Evolutionary conservation across 30 jellyfish, hydroid and myxozoan species (phyloP), one percentile per base, ranked within the genome.

Genomic region (Aurelia aurita): DNA sequence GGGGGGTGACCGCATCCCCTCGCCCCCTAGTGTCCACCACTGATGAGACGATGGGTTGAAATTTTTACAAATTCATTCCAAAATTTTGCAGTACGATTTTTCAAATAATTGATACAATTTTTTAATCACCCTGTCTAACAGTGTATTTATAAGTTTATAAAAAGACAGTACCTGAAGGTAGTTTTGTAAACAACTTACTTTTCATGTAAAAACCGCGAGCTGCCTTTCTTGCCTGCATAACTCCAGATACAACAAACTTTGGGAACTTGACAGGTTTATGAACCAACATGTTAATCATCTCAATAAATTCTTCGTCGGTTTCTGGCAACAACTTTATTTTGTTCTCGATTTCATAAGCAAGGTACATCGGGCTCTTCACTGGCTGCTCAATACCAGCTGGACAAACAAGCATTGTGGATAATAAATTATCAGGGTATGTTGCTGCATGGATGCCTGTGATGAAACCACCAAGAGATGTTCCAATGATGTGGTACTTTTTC

Each of bases 391-490:
- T 34, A 39, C 97, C 97, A 55, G 89, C 80, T 1, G 97, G 97
- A 55, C 97, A 90, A 5, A 73, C 71, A 12, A 90, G 80, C 69
- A 84, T 31, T 15, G 54, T 72, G 29, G 95, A 82, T 43, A 62
- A 58, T 21, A 90, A 32, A 46, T 76, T 77, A 5, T 74, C 69
- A 3, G 90, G 89, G 60, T 28, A 74, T 86, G 32, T 83, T 35
- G 95, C 64, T 13, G 96, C 90, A 82, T 90, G 89, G 21, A 90
- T 57, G 1, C 97, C 97, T 51, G 91, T 85, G 25, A 90, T 59
- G 60, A 43, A 80, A 5, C 97, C 97, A 77, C 97, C 97, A 18
- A 90, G 76, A 1, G 95, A 82, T 55, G 82, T 49, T 22, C 97
- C 97, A 25, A 83, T 68, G 22, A 90, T 19, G 67, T 90, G 96